Evolutionary conservation across 2,797 vertebrate genomes (phyloP), one percentile per base, ranked within the genome.

Genomic region (Melanotaenia nigrans): DNA sequence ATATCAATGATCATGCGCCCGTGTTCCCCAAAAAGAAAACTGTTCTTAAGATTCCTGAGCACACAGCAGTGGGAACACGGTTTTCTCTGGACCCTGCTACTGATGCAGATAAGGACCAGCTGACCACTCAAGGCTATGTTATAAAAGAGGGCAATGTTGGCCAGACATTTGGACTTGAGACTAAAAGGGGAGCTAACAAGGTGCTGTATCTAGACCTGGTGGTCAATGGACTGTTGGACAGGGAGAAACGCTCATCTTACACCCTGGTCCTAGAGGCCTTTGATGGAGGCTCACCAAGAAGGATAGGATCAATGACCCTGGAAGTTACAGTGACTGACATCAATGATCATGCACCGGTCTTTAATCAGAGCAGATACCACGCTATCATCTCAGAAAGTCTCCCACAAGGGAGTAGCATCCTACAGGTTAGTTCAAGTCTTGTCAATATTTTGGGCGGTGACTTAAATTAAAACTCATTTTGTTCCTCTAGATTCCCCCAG

Each of bases 281-380:
- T 0, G 98, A 99, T 5, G 97, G 97, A 0, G 97, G 98, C 0
- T 96, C 96, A 45, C 97, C 97, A 0, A 95, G 92, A 0, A 91
- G 92, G 62, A 95, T 95, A 16, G 96, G 97, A 20, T 96, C 96
- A 81, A 96, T 97, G 94, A 93, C 88, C 0, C 83, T 99, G 83
- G 96, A 98, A 0, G 93, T 99, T 62, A 92, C 91, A 0, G 91
- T 99, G 70, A 95, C 97, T 24, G 98, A 99, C 83, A 95, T 99
- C 80, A 99, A 99, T 0, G 98, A 99, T 90, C 97, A 99, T 0
- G 96, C 96, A 0, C 98, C 98, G 0, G 86, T 91, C 80, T 99
- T 99, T 85, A 99, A 99, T 87, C 97, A 99, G 93, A 99, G 96
- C 90, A 95, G 97, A 87, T 99, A 99, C 66, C 96, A 97, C 0